Conservation (phyloP, 2,113 vertebrate species). For the Leptobrachium leishanense region DNA sequence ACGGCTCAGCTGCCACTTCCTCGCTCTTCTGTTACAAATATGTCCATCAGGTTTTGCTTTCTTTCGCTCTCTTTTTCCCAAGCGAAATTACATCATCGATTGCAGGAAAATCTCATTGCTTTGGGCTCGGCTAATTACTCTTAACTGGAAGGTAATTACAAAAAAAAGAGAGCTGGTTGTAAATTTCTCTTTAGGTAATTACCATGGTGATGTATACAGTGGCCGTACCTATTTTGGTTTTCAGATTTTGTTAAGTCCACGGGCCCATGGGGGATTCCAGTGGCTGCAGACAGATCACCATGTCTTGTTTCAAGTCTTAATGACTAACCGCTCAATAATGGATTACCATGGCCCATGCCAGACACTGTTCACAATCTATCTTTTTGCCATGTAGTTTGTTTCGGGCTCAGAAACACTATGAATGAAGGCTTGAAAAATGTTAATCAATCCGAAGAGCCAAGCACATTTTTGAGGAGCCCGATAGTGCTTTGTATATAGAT, state of each 20-base stretch:
- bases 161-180: constrained; percentile 31
- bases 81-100: constrained; percentile 27
- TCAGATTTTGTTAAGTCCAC: constrained; percentile 30
- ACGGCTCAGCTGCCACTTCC: not conserved
- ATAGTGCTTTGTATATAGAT: no score
- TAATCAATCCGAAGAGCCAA: no score
- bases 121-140: constrained; percentile 38
- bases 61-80: constrained; percentile 9
- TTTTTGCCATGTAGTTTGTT: no score
- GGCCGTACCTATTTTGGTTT: constrained; percentile 16
- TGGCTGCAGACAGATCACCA: constrained; percentile 11
- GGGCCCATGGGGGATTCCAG: constrained; percentile 25
- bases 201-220: constrained; percentile 26
- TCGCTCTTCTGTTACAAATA: not conserved
- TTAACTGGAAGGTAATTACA: constrained; percentile 40
- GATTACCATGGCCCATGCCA: no score
- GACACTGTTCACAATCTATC: no score
- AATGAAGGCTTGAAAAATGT: no score
- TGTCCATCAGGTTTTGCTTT: not conserved
- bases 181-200: constrained; percentile 45
- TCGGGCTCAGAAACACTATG: no score
- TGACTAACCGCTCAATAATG: no score
- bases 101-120: constrained; percentile 21
- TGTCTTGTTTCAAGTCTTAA: not conserved
- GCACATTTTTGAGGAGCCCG: no score